Evolutionary conservation across 2,113 vertebrate genomes (phyloP), one percentile per base, ranked within the genome.

Genomic region (Thoracochromis brauschi): DNA sequence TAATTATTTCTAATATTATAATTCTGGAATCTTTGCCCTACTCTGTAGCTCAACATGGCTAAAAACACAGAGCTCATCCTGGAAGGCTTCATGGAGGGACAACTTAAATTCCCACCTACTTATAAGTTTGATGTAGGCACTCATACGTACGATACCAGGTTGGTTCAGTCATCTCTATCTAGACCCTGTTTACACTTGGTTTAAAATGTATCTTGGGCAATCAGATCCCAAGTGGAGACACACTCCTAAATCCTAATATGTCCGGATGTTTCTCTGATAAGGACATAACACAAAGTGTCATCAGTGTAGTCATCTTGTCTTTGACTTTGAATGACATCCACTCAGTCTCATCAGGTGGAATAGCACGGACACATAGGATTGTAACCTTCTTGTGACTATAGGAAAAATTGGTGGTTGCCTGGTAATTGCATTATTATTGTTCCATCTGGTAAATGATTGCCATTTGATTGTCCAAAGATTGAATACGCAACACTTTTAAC

Each of bases 81-180:
- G 88, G 98, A 97, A 2, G 99, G 98, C 24, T 99, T 99, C 92
- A 96, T 97, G 63, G 99, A 99, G 86, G 98, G 98, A 2, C 95
- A 97, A 2, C 96, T 99, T 13, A 97, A 97, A 85, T 99, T 99
- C 55, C 97, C 98, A 2, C 98, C 98, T 5, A 99, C 98, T 2
- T 99, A 99, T 94, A 99, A 99, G 92, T 99, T 99, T 42, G 99
- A 99, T 7, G 98, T 99, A 92, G 98, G 99, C 47, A 99, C 98
- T 80, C 97, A 99, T 87, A 98, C 97, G 3, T 99, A 99, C 0
- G 99, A 99, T 91, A 99, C 98, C 93, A 99, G 99, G 99, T 99
- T 85, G 29, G 95, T 78, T 24, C 33, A 24, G 9, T 13, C 2
- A 2, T 38, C 49, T 68, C 42, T 19, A 17, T 68, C 33, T 2